Conservation (phyloP, 2,113 vertebrate genomes). For the Grammomys surdaster region DNA sequence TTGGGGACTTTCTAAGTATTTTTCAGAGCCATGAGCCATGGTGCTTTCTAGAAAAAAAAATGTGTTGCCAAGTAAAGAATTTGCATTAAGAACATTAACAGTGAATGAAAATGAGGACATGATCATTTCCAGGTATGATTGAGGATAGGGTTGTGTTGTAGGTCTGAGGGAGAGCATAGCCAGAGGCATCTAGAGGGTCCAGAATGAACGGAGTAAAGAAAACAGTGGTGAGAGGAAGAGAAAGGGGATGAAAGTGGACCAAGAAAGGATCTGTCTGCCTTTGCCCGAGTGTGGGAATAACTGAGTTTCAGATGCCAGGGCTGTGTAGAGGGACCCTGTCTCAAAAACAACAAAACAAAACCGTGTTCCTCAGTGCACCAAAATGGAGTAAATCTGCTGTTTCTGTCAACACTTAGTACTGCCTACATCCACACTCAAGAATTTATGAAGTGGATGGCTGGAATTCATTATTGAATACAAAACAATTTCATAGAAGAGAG, state of each 20-base stretch:
- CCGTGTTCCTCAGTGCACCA: no score
- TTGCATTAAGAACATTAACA: not conserved
- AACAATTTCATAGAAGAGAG: not conserved
- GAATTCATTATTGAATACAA: not conserved
- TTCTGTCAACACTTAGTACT: no score
- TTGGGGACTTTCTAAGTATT: not conserved
- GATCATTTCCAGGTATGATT: no score
- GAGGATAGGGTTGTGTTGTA: not conserved
- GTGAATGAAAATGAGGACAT: not conserved
- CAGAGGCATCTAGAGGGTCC: not conserved
- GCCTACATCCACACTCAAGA: not conserved
- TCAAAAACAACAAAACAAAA: not conserved
- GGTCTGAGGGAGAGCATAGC: not conserved
- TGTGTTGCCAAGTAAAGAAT: slow-evolving; percentile 15
- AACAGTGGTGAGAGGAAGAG: not conserved
- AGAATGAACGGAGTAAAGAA: no score
- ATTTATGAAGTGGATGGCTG: not conserved
- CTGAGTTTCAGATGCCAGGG: not conserved
- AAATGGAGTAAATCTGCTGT: no score
- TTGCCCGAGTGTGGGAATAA: not conserved
- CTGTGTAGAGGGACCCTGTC: not conserved
- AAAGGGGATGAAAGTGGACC: not conserved
- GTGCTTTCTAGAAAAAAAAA: slow-evolving; percentile 6
- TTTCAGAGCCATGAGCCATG: not conserved
- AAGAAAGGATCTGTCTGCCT: not conserved